phyloP scores from a whole-genome alignment of 2,888 invertebrate species.

The Leucophenga maculata region DNA sequence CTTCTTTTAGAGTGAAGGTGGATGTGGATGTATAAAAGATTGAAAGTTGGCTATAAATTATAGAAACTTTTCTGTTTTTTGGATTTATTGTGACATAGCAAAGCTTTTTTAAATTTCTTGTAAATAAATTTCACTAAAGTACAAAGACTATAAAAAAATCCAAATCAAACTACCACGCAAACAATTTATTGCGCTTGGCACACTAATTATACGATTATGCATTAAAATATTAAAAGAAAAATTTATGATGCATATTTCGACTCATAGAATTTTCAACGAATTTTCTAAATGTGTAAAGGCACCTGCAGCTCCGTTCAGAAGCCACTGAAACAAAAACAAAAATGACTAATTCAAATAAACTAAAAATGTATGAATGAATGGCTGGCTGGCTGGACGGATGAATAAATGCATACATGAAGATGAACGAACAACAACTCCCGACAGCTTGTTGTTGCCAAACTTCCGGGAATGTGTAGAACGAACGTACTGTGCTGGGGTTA shows the following conservation, averaged over 20 bases:
- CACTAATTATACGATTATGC: too few species aligned
- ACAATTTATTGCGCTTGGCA: not conserved
- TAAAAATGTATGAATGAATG: conserved; percentile 16
- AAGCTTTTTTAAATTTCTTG: not conserved
- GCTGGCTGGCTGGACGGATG: too few species aligned
- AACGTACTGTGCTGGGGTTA: conserved; percentile 51
- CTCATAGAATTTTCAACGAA: not conserved
- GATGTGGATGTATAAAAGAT: not conserved
- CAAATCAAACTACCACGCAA: not conserved
- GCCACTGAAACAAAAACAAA: conserved; percentile 36
- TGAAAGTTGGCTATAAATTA: not conserved
- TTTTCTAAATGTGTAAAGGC: not conserved
- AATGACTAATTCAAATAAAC: conserved; percentile 24
- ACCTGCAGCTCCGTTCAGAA: conserved; percentile 14
- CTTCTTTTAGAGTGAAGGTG: conserved; percentile 27
- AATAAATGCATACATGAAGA: conserved; percentile 17
- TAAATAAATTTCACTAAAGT: not conserved
- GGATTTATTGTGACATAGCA: conserved; percentile 12
- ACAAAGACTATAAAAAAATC: not conserved
- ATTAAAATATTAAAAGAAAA: conserved; percentile 1
- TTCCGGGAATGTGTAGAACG: conserved; percentile 50
- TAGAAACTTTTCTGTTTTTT: not conserved
- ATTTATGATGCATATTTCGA: not conserved
- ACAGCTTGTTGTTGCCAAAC: conserved; percentile 53
- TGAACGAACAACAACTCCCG: not conserved